Evolutionary conservation across 2,113 vertebrate species (phyloP).

Genomic region (Genyomyrus donnyi): DNA sequence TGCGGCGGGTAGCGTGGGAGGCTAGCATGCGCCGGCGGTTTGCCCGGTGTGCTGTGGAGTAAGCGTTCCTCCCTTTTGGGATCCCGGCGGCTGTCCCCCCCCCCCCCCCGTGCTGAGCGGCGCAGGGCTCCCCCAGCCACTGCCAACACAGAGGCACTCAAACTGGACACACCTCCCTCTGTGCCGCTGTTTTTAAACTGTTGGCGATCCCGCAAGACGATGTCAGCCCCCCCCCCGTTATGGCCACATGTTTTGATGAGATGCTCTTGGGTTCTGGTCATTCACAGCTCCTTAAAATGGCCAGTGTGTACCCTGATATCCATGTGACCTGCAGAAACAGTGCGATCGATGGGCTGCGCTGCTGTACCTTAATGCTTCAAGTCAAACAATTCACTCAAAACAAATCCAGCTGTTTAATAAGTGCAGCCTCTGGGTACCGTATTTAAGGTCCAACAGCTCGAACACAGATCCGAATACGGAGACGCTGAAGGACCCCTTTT

Average conservation of each 20-base stretch:
- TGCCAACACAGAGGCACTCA: neutral
- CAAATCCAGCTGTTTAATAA: neutral
- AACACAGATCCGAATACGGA: neutral
- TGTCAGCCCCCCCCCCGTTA: neutral
- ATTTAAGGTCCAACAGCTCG: neutral
- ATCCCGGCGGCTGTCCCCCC: neutral
- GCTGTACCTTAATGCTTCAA: neutral
- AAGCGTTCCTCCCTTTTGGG: constrained; percentile 7
- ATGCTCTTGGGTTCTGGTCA: neutral
- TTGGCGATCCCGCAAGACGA: neutral
- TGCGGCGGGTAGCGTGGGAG: too few species aligned
- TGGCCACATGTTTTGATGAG: neutral
- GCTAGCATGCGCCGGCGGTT: neutral
- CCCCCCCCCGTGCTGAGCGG: neutral
- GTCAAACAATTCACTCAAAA: neutral
- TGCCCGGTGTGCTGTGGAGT: neutral
- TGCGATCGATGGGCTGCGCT: neutral
- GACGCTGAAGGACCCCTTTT: neutral
- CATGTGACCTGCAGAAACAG: neutral
- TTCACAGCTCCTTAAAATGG: neutral
- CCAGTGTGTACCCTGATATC: neutral
- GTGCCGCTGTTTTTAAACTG: neutral
- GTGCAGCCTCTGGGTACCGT: neutral
- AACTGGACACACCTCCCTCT: neutral
- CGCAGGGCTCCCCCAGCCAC: neutral